Evolutionary conservation across 2,888 invertebrate genomes (phyloP).

Genomic region (Platynereis dumerilii): DNA sequence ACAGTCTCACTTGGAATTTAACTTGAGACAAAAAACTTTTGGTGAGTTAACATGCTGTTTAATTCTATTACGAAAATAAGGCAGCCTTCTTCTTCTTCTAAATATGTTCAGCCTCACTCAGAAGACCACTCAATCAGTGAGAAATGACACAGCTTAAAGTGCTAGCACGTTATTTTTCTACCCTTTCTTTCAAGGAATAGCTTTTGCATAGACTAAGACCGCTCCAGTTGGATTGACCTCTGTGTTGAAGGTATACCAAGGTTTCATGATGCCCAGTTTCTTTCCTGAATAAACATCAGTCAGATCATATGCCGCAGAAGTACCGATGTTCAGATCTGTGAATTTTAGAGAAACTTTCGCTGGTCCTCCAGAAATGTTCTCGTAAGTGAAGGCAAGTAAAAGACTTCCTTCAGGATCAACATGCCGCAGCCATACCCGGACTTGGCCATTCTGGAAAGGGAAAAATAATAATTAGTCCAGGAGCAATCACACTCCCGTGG

Average conservation of each 20-base stretch:
- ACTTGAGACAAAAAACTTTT: no score
- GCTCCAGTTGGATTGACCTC: conserved; percentile 34
- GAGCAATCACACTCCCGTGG: no score
- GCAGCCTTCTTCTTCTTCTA: no score
- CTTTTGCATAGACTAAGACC: conserved; percentile 25
- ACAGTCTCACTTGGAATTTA: no score
- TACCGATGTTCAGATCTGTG: conserved; percentile 28
- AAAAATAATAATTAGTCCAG: no score
- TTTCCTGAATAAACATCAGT: conserved; percentile 26
- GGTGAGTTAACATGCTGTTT: no score
- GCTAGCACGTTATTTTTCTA: no score
- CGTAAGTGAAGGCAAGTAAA: conserved; percentile 28
- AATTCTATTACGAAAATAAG: no score
- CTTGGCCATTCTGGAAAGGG: conserved; percentile 30
- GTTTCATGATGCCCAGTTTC: conserved; percentile 29
- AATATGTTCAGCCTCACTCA: no score
- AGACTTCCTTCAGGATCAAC: conserved; percentile 29
- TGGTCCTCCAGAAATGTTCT: conserved; percentile 34
- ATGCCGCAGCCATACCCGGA: conserved; percentile 33
- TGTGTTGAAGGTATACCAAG: conserved; percentile 32
- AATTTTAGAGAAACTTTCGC: conserved; percentile 26
- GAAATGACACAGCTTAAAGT: no score
- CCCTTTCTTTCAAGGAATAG: conserved; percentile 28
- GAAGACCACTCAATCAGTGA: no score
- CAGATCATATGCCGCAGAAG: conserved; percentile 29